Conservation (phyloP, 2,797 vertebrate species). For the Momotus momota region DNA sequence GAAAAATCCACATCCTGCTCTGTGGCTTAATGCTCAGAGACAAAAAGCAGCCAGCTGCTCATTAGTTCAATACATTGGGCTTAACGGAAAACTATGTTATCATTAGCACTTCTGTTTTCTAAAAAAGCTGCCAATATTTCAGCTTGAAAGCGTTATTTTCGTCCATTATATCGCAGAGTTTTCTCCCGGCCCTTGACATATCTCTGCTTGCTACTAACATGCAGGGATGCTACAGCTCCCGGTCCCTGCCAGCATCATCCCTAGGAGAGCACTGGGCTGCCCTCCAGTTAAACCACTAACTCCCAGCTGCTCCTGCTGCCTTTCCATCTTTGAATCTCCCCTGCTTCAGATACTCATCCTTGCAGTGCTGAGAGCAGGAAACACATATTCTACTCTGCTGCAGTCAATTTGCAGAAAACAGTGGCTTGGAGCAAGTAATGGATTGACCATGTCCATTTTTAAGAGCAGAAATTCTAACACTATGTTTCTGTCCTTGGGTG, state of each 20-base stretch:
- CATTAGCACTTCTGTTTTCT: conserved; percentile 44
- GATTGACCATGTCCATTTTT: not conserved
- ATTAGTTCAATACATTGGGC: not conserved
- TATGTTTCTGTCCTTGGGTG: not conserved
- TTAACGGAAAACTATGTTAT: conserved; percentile 33
- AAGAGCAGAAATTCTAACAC: not conserved
- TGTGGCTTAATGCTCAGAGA: conserved; percentile 22
- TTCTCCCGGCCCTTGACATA: not conserved
- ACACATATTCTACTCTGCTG: not conserved
- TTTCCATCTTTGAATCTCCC: not conserved
- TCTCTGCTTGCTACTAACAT: not conserved
- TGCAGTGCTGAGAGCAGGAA: not conserved
- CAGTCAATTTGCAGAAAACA: conserved; percentile 13
- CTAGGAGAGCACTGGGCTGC: not conserved
- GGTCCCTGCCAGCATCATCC: not conserved
- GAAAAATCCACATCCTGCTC: conserved; percentile 57
- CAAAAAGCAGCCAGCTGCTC: conserved; percentile 58
- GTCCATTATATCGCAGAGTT: not conserved
- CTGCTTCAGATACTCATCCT: not conserved
- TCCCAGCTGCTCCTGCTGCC: not conserved
- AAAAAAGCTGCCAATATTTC: conserved; percentile 25
- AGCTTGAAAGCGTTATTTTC: conserved; percentile 4
- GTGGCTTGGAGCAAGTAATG: not conserved
- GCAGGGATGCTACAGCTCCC: not conserved
- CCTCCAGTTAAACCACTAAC: conserved; percentile 18